These are phyloP conservation scores for Emberiza fucata DNA, from an alignment of 2,113 vertebrate genomes.

Conservation along the genomic window DNA sequence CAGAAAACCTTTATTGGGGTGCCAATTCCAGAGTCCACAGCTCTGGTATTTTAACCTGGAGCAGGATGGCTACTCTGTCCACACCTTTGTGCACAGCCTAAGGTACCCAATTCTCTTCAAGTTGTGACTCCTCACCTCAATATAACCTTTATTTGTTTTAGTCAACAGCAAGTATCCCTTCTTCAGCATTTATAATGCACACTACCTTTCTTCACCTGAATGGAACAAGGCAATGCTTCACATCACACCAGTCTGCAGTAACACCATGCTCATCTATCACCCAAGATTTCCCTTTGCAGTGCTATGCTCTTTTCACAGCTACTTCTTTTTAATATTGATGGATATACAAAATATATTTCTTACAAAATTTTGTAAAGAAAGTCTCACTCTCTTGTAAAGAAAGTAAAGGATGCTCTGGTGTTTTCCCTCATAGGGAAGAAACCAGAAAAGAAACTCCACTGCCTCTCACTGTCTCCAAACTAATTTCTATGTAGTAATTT, in stretches of 20 bases:
- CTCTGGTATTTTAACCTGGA: neutral
- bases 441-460: neutral
- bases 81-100: neutral
- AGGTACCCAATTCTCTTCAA: neutral
- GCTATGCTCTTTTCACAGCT: neutral
- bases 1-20: neutral
- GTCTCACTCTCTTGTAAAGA: neutral
- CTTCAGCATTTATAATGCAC: neutral
- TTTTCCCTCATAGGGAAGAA: neutral
- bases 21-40: neutral
- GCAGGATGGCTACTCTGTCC: neutral
- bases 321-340: neutral
- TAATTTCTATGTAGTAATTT: neutral
- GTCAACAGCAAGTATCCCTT: neutral
- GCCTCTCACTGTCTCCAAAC: neutral
- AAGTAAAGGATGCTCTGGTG: neutral
- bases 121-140: neutral
- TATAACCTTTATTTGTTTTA: neutral
- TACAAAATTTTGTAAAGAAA: neutral
- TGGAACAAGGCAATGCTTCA: neutral
- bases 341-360: neutral
- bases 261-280: neutral
- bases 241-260: neutral
- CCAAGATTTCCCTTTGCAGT: neutral
- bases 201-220: neutral